Base-by-base conservation (phyloP, 2,888 invertebrate species). In the Stenichneumon culpator region DNA sequence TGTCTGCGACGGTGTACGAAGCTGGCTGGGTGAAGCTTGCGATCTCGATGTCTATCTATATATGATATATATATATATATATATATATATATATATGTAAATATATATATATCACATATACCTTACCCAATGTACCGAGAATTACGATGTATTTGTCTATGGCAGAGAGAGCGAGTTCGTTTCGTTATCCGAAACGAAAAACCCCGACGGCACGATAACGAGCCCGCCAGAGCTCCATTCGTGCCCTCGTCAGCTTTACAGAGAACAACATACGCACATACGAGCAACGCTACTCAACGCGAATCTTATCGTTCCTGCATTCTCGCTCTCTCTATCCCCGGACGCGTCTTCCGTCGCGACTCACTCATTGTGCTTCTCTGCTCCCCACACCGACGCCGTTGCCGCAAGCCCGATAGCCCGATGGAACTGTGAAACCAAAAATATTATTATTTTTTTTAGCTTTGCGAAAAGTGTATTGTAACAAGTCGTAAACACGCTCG, bases 281-380 rank as follows among this genome's bases (percentile, higher is more conserved):
- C 67, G 47, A 11, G 73, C 44, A 74, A 47, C 73, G 44, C 54
- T 72, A 82, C 65, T 72, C 39, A 47, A 65, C 69, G 79, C 36
- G 70, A 79, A 79, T 83, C 74, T 83, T 83, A 83, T 79, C 83
- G 70, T 79, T 74, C 54, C 32, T 19, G 54, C 25, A 4, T 22
- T 57, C 57, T 57, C 57, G 25, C 25, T 25, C 36, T 52, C 50
- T 79, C 52, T 11, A 39, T 39, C 9, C 47, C 68, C 44, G 67
- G 63, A 65, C 74, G 63, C 73, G 70, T 74, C 70, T 54, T 74
- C 74, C 74, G 60, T 54, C 63, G 74, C 52, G 44, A 32, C 19
- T 70, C 52, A 11, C 52, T 52, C 25, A 68, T 73, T 83, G 39
- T 39, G 39, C 11, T 74, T 63, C 47, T 75, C 54, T 65, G 57